These are phyloP conservation scores for Bungarus multicinctus DNA, from an alignment of 2,113 vertebrate species.

Conservation along the genomic window DNA sequence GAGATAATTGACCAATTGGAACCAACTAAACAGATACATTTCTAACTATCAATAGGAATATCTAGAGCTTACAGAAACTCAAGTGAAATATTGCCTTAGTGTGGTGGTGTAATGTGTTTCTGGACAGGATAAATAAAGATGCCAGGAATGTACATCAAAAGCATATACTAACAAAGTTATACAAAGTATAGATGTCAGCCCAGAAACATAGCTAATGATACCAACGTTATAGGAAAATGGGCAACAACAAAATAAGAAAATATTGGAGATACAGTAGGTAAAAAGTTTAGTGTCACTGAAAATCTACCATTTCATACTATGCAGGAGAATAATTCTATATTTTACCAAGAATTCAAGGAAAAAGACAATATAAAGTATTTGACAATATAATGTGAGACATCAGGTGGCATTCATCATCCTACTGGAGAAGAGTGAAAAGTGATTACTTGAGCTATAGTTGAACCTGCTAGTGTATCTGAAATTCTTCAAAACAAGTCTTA, in stretches of 20 bases:
- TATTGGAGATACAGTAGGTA: neutral
- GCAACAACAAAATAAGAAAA: neutral
- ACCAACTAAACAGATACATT: neutral
- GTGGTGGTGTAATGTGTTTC: neutral
- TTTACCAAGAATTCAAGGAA: neutral
- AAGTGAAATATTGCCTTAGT: neutral
- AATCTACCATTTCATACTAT: neutral
- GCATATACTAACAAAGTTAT: neutral
- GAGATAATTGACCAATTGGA: neutral
- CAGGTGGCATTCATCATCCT: neutral
- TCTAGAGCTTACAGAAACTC: neutral
- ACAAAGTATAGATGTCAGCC: neutral
- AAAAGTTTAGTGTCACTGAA: neutral
- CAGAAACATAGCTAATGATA: neutral
- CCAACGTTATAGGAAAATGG: no score
- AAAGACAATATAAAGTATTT: neutral
- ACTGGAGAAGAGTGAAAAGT: neutral
- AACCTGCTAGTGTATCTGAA: neutral
- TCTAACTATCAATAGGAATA: neutral
- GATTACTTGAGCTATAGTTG: neutral
- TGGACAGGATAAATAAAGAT: neutral
- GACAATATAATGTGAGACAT: neutral
- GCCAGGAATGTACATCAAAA: neutral
- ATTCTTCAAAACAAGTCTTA: neutral
- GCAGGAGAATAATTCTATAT: neutral